Percentiles rank a stretch among this genome's conserved stretches.
Conservation (phyloP, 2,888 invertebrate species). For the Galerucella calmariensis region DNA sequence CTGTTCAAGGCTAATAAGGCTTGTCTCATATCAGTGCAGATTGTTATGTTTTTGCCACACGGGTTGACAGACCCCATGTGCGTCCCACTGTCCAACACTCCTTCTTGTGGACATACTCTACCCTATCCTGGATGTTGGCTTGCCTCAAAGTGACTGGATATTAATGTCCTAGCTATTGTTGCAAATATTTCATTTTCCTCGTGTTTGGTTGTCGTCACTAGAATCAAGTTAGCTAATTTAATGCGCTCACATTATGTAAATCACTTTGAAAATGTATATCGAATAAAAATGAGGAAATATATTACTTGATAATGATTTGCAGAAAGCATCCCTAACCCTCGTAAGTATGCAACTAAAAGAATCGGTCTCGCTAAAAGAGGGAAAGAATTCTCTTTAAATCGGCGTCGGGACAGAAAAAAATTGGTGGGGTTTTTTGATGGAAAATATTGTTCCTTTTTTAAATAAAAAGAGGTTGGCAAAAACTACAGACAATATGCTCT, state of each 20-base stretch:
- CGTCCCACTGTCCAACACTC: too few relatives aligned
- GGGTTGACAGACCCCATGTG: too few relatives aligned
- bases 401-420: not conserved
- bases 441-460: too few relatives aligned
- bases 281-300: conserved; percentile 31
- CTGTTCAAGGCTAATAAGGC: too few relatives aligned
- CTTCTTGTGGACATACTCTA: too few relatives aligned
- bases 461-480: too few relatives aligned
- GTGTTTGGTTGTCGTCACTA: conserved; percentile 4
- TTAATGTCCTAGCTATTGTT: too few relatives aligned
- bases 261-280: conserved; percentile 24
- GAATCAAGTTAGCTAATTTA: conserved; percentile 23
- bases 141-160: too few relatives aligned
- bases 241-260: conserved; percentile 29
- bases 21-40: too few relatives aligned
- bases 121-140: too few relatives aligned
- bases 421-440: not conserved
- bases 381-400: conserved; percentile 8
- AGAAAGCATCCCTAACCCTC: conserved; percentile 22
- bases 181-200: not conserved
- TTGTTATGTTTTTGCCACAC: too few relatives aligned
- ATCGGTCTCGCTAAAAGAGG: conserved; percentile 14
- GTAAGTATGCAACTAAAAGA: conserved; percentile 9
- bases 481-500: too few relatives aligned
- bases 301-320: conserved; percentile 35